Evolutionary conservation across 2,113 vertebrate species (phyloP), one percentile per base, ranked within the genome.

Genomic region (Delphinapterus leucas): DNA sequence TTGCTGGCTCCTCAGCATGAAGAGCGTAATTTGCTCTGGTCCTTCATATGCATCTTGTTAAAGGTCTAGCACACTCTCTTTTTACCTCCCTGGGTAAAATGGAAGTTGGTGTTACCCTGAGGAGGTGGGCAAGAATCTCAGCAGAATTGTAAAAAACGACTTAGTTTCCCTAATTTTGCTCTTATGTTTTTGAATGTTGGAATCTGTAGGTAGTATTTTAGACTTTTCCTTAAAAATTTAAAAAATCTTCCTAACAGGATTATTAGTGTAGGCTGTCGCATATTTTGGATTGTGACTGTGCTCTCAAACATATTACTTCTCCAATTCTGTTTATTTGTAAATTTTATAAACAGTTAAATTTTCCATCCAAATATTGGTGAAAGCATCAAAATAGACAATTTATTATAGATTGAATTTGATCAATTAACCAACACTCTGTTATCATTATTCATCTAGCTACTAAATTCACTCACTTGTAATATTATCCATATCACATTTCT

Each of bases 291-390:
- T 33, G 67, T 89, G 61, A 44, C 38, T 90, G 60, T 76, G 13
- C n/a, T 90, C 3, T 71, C 2, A 90, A 88, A 33, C 23, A 83
- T 90, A 55, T 84, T 83, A 90, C 82, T 77, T 90, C 38, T 87
- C 26, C 4, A 73, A 61, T 44, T 94, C 44, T 96, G n/a, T n/a
- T 92, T 67, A 90, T 79, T 47, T 92, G 23, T 55, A 44, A 55
- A 44, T 84, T 92, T 95, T 84, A 53, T 95, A n/a, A 82, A 25
- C 6, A 91, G 20, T 89, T 21, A 77, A 93, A 12, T 71, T 90
- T 96, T 93, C 28, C 9, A 87, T 36, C 8, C 36, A 83, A 41
- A 67, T 76, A 1, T 58, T 94, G 38, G 81, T 73, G 20, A 90
- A 67, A 86, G 6, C 53, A 71, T 26, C 13, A 86, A 41, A 36